These are phyloP conservation scores for Pyxicephalus adspersus DNA, from an alignment of 2,113 vertebrate genomes.

Conservation along the genomic window DNA sequence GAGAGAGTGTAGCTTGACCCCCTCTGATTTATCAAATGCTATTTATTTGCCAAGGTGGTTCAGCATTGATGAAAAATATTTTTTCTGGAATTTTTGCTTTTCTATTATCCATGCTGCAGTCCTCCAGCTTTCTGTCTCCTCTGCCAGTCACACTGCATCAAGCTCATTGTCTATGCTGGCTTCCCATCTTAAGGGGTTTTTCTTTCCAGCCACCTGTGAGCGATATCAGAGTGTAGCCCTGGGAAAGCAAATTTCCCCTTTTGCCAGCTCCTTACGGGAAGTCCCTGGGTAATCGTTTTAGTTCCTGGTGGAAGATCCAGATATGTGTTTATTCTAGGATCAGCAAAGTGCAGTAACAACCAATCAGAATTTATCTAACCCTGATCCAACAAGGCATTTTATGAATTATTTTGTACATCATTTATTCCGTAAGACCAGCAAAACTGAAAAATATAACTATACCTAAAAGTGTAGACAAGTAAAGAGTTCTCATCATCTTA, in stretches of 20 bases:
- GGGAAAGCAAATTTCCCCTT: not conserved
- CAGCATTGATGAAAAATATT: not conserved
- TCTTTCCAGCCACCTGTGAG: slow-evolving; percentile 64
- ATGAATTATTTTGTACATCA: too few species aligned
- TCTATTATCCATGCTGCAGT: not conserved
- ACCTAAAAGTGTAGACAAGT: too few species aligned
- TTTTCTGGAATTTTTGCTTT: not conserved
- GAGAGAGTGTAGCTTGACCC: too few species aligned
- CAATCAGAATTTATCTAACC: too few species aligned
- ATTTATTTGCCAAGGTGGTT: not conserved
- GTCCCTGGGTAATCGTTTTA: not conserved
- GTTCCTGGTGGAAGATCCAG: too few species aligned
- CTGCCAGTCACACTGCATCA: slow-evolving; percentile 16
- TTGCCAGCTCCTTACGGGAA: not conserved
- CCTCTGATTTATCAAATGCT: too few species aligned
- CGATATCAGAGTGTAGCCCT: not conserved
- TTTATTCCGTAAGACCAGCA: too few species aligned
- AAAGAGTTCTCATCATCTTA: too few species aligned
- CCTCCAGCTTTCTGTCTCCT: not conserved
- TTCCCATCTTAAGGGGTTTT: slow-evolving; percentile 52
- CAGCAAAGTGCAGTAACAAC: too few species aligned
- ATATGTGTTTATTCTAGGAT: too few species aligned
- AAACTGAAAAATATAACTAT: too few species aligned
- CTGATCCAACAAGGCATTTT: too few species aligned
- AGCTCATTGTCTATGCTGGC: not conserved